Evolutionary conservation across 2,888 invertebrate genomes (phyloP), one percentile per base, ranked within the genome.

Genomic region (Drosophila subquinaria): DNA sequence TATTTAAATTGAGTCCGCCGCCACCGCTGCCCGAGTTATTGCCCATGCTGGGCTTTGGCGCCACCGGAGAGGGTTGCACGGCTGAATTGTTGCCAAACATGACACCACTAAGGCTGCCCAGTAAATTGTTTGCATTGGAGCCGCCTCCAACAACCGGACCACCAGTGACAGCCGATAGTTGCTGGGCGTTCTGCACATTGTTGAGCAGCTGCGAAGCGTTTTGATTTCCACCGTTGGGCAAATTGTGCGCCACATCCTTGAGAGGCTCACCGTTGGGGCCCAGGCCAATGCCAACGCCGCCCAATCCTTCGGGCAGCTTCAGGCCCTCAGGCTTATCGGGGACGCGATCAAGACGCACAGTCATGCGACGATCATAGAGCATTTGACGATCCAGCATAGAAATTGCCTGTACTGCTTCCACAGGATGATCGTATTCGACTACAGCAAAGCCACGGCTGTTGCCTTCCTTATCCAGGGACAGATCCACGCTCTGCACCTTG

Each of bases 311-410:
- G 0, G 98, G 98, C 73, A 98, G 92, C 90, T 96, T 96, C 0
- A 96, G 89, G 78, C 95, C 95, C 73, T 95, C 95, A 40, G 94
- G 93, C 90, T 96, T 96, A 81, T 96, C 96, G 0, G 94, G 93
- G n/a, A 96, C 96, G 67, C 97, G 94, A 93, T 98, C 98, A 95
- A 99, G 96, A 68, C 98, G 96, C 5, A 99, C 99, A 20, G 97
- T 97, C 96, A 99, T 97, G 57, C 96, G 95, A 65, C 99, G 95
- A 79, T 99, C 99, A 93, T 95, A 98, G 56, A 99, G 93, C 91
- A 96, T 95, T 94, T 99, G 99, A 89, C 98, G 97, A 93, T 99
- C 97, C 90, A 99, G 96, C 99, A 99, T 98, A 40, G 98, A 98
- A 91, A 99, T 98, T 13, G 99, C 98, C 94, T 95, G 95, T 4